Percentiles rank a stretch among this genome's conserved stretches.
Evolutionary conservation across 23 tunicate genomes (phyloP).

Genomic region (Trididemnum clinides): DNA sequence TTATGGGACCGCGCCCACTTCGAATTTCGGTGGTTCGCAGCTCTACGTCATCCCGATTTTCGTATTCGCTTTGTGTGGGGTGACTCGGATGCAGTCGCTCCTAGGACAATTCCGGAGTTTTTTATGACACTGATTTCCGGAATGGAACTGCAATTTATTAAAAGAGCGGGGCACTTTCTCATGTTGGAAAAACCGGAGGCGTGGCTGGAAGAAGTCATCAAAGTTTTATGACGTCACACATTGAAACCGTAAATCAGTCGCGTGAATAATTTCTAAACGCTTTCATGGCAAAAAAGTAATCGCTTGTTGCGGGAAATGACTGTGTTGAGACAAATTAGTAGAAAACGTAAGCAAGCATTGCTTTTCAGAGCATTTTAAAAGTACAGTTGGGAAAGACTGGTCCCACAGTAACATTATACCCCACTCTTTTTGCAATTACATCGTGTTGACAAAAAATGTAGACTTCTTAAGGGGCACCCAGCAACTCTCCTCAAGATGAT

Average conservation of each 20-base stretch:
- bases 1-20: constrained; percentile 88
- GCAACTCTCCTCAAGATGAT: no score
- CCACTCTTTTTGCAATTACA: no score
- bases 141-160: constrained; percentile 13
- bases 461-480: no score
- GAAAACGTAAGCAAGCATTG: no score
- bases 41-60: constrained; percentile 59
- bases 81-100: constrained; percentile 90
- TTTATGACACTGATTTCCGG: constrained; percentile 42
- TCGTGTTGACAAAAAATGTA: no score
- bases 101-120: constrained; percentile 54
- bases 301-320: not conserved
- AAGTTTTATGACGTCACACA: no score
- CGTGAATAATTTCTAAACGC: no score
- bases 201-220: constrained; percentile 61
- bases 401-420: no score
- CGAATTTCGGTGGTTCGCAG: constrained; percentile 93
- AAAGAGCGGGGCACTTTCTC: constrained; percentile 76
- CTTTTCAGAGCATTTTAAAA: no score
- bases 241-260: not conserved
- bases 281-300: no score
- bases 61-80: constrained; percentile 75
- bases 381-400: no score
- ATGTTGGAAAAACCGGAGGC: constrained; percentile 87
- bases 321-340: not conserved